Base-by-base conservation (phyloP, 2,113 vertebrate genomes). In the Aphyosemion australe region DNA sequence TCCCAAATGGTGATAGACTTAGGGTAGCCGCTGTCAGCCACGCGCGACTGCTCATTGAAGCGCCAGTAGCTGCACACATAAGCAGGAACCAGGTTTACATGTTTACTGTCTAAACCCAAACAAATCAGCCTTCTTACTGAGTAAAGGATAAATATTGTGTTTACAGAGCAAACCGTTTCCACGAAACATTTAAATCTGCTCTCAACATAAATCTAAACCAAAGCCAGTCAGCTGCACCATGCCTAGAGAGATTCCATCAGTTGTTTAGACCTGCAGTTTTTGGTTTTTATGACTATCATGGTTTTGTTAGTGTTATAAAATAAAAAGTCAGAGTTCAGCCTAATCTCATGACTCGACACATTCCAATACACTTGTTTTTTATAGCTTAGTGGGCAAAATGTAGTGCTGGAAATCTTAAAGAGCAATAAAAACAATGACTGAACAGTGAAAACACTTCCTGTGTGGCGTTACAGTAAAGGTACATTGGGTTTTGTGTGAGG, bases 1-100 rank as follows among this genome's bases (percentile, higher is more conserved):
- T 92, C 95, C 97, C 97, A 99, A 54, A 99, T 86, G 0, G 92
- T 95, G 87, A 98, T 95, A 34, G 94, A 91, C 86, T 98, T 98
- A 0, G 97, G 97, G 91, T 99, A 99, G 54, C 96, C 97, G 0
- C 85, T 87, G 76, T 98, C 97, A 48, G 93, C 94, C 0, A 87
- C 81, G 6, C 94, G 94, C 0, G 92, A 94, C 63, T 97, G 94
- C 76, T 99, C 97, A 0, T 95, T 96, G 77, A 98, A 99, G 71
- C 97, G 96, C 97, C 97, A 99, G 90, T 99, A 99, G 91, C 97
- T 99, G 85, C 45, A 71, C 55, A 49, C 21, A 70, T 61, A 5
- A 19, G n/a, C 19, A 14, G 43, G 48, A 41, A n/a, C 7, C 34
- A 37, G 34, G 37, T 2, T 9, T 47, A 26, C 5, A 5, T 26